Base-by-base conservation (phyloP, 2,797 vertebrate genomes). In the Alcedo atthis region DNA sequence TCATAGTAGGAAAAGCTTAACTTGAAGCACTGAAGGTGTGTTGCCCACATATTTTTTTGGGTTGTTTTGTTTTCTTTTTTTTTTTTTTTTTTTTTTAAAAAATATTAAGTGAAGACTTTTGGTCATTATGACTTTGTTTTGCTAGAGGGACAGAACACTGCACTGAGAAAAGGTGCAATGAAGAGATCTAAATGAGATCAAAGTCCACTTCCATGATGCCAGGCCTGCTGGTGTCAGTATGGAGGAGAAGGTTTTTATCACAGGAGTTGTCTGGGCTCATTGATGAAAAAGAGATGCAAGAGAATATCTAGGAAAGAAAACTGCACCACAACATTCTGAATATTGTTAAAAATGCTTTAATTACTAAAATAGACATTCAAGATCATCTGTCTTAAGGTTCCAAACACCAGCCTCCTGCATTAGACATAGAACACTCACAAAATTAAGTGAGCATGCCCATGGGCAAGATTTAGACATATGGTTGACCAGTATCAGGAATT, bases 341-440 rank as follows among this genome's bases (percentile, higher is more conserved):
- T 83, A 85, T 75, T 89, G 85, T 95, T 96, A 87, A 96, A 97
- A 97, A 96, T 61, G 79, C 86, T 97, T 98, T 97, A 95, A 97
- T 98, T 96, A 97, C 80, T 95, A 97, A 97, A 97, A 96, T 93
- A 97, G 81, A 97, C 26, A 74, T 85, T 89, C 45, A 77, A 18
- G 58, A 75, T 87, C 89, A n/a, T 64, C 76, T 91, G 7, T 92
- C 68, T 88, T 66, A 82, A 82, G 12, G 70, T 93, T 95, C 83
- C 67, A 92, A 79, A 89, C 71, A 76, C 64, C 81, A 93, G 69
- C 67, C 45, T 85, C 71, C 76, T 61, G 43, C 49, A 58, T 75
- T 75, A 95, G 55, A 85, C 26, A 24, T 42, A 26, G 69, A 53
- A 82, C 59, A 86, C 55, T 85, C 79, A 55, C 18, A 86, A n/a